Conservation (phyloP, 2,113 vertebrate species). For the Ardeotis arabs region DNA sequence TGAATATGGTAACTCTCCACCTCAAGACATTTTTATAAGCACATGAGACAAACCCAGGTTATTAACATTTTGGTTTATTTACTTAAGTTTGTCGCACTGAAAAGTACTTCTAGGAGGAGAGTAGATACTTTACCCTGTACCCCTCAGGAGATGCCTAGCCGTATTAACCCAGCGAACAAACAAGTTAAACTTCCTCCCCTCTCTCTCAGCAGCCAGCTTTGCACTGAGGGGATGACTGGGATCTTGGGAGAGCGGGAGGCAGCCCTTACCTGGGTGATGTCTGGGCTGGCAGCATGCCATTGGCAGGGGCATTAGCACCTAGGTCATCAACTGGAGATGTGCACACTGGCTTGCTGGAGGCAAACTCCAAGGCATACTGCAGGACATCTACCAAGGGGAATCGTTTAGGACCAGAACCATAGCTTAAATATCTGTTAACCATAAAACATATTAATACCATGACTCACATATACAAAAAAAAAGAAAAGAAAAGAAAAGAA, state of each 20-base stretch:
- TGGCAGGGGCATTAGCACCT: constrained; percentile 84
- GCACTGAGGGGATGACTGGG: background rate
- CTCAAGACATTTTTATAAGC: background rate
- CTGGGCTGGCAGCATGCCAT: constrained; percentile 79
- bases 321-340: constrained; percentile 93
- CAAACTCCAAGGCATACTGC: constrained; percentile 97
- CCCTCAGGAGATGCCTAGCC: accelerated
- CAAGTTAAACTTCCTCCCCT: background rate
- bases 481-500: too few species aligned
- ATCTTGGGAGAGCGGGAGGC: background rate
- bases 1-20: background rate
- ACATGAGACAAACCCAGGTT: background rate
- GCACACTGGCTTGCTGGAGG: constrained; percentile 96
- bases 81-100: accelerated
- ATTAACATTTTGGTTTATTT: background rate
- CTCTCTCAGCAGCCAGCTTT: background rate
- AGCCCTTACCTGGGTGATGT: constrained; percentile 79
- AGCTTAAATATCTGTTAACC: constrained; percentile 91
- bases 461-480: background rate
- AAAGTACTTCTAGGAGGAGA: background rate
- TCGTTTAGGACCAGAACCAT: constrained; percentile 97
- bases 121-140: background rate
- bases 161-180: background rate
- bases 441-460: constrained; percentile 62
- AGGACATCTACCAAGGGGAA: constrained; percentile 98